Evolutionary conservation across 2,113 vertebrate species (phyloP), one percentile per base, ranked within the genome.

Genomic region (Alexandromys fortis): DNA sequence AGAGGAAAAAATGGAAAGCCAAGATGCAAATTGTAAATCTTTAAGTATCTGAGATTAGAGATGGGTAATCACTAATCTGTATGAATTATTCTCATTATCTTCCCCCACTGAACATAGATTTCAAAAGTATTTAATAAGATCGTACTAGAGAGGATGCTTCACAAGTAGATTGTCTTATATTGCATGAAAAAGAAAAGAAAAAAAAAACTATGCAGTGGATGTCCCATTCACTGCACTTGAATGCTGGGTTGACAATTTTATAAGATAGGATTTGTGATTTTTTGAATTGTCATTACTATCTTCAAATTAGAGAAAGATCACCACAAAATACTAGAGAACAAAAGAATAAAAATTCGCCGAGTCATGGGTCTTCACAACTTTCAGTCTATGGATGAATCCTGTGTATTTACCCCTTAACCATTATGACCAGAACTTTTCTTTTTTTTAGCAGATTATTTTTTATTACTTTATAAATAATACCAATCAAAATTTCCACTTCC

Each of bases 351-450:
- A 86, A 67, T 6, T 2, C 3, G 14, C 11, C 16, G 24, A 61
- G 2, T 30, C 21, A 8, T 30, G 1, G 2, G 38, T 12, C 8
- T 78, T 42, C 26, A 7, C 8, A 14, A 33, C 24, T 1, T 45
- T 2, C 2, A 8, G n/a, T 19, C 30, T 76, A 0, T 33, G 22
- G 11, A 11, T 0, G 11, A 55, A 10, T 2, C 12, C 22, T 55
- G n/a, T 81, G 58, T 89, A 11, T 21, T 67, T 1, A 0, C 22
- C 19, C 83, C 38, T 72, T 5, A 90, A 83, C 17, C 28, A 19
- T 61, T 93, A 5, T 61, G 26, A 61, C 6, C 61, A 68, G 11
- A 55, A 49, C 49, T 49, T 49, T 49, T 49, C 49, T 49, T 49
- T 9, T 55, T 58, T 58, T 58, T 5, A 58, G 55, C 19, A 58